Conservation (phyloP, 92 coral and sea anemone genomes). For the Zoanthus gigantus region DNA sequence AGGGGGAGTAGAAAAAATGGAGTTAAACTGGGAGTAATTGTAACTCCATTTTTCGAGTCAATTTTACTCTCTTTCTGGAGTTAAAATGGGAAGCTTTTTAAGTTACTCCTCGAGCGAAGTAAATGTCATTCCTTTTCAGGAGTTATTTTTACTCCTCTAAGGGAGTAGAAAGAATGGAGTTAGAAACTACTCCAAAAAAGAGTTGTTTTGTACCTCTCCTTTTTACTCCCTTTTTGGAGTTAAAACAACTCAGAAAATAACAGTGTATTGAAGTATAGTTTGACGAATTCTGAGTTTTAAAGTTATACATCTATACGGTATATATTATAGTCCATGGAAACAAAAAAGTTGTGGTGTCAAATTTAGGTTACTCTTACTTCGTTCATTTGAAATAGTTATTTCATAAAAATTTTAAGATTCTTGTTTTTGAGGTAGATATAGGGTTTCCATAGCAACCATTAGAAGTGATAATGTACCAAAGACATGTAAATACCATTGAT, state of each 20-base stretch:
- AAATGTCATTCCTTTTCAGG: background rate
- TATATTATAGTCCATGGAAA: constrained; percentile 17
- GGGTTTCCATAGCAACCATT: constrained; percentile 35
- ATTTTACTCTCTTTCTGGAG: constrained; percentile 5
- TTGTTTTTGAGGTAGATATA: constrained; percentile 10
- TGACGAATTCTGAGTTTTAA: background rate
- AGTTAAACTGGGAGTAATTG: constrained; percentile 13
- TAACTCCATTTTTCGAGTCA: constrained; percentile 4
- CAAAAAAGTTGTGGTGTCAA: constrained; percentile 7
- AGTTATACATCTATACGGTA: background rate
- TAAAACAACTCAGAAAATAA: no score
- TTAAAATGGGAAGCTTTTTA: background rate
- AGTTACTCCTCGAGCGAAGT: background rate
- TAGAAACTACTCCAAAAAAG: no score
- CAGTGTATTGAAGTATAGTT: constrained; percentile 11
- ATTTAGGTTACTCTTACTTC: constrained; percentile 17
- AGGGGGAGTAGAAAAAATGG: constrained; percentile 15
- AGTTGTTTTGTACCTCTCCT: no score
- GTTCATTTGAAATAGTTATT: constrained; percentile 19
- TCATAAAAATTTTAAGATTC: background rate
- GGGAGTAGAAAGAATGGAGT: no score
- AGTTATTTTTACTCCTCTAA: no score
- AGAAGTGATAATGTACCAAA: constrained; percentile 3
- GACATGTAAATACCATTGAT: constrained; percentile 27
- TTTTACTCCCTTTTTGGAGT: no score